phyloP scores from a whole-genome alignment of 2,888 invertebrate genomes.

The Drosophila rubida region DNA sequence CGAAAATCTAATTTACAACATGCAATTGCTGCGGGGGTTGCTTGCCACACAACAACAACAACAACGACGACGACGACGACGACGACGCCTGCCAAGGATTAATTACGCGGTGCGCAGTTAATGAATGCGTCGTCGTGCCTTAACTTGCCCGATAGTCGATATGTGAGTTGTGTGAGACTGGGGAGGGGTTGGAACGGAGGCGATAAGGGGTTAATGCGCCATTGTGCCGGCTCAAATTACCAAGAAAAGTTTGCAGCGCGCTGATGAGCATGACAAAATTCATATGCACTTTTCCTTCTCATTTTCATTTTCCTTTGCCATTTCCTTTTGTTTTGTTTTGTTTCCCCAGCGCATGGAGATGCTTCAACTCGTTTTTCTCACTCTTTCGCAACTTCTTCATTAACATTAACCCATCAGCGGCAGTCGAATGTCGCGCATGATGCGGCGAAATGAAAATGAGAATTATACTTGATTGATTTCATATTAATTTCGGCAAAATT shows the following conservation, averaged over 20 bases:
- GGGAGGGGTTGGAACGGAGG: neutral
- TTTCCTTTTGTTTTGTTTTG: slow-evolving; percentile 21
- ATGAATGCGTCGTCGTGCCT: slow-evolving; percentile 56
- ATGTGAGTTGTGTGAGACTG: neutral
- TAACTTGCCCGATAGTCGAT: neutral
- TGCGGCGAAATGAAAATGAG: slow-evolving; percentile 42
- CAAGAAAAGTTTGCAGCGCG: slow-evolving; percentile 41
- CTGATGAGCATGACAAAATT: slow-evolving; percentile 71
- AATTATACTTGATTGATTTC: slow-evolving; percentile 74
- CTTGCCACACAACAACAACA: slow-evolving; percentile 3
- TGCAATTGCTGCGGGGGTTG: slow-evolving; percentile 70
- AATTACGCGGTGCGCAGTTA: slow-evolving; percentile 71
- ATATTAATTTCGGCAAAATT: slow-evolving; percentile 71
- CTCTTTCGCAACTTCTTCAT: slow-evolving; percentile 64
- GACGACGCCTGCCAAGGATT: slow-evolving; percentile 61
- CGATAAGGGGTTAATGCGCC: slow-evolving; percentile 76
- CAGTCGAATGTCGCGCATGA: slow-evolving; percentile 49
- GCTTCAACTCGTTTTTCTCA: slow-evolving; percentile 43
- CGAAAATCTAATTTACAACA: slow-evolving; percentile 78
- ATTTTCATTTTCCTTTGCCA: slow-evolving; percentile 9
- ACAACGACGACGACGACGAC: neutral
- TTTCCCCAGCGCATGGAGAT: slow-evolving; percentile 7
- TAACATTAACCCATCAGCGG: slow-evolving; percentile 48
- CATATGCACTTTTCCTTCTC: slow-evolving; percentile 31
- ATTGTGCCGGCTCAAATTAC: slow-evolving; percentile 70